Base-by-base conservation (phyloP, 2,888 invertebrate genomes). In the Rhagophthalmus giganteus region DNA sequence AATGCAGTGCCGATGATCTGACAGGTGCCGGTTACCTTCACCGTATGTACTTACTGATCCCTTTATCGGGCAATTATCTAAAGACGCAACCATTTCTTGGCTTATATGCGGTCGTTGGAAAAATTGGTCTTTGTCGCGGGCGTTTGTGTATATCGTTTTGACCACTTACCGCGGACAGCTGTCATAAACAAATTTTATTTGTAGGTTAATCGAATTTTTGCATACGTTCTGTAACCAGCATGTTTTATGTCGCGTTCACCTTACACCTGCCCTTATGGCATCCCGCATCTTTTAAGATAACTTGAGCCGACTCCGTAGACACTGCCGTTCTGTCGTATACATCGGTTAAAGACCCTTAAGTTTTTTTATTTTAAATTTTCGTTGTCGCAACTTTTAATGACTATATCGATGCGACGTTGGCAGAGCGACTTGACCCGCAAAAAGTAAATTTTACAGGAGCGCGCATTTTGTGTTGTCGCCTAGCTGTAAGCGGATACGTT, bases 191-290 rank as follows among this genome's bases (percentile, higher is more conserved):
- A 37, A 37, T 37, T 45, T 42, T 42, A 31, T 13, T 47, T 50
- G 31, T 50, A 38, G 49, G 49, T 42, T 50, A 50, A 42, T 44
- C 42, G 32, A 32, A 42, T 41, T 42, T 41, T 50, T 42, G 38
- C 42, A 30, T 27, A 32, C 8, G 38, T 40, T 40, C 10, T 27
- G 16, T 37, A 35, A 9, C 10, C 28, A 28, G 10, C 31, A 48
- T 34, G 31, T 24, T 40, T 40, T 40, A 37, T 41, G 13, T 33
- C 35, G 41, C 11, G 10, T 12, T 13, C 30, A 25, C 16, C 24
- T 16, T 39, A 39, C 49, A 42, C 41, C 49, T 49, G 49, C 42
- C 35, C 20, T 42, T 47, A 34, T 41, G 34, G 14, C 40, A 40
- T 49, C 41, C 48, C 48, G 48, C 48, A 41, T 49, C 42, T 49